phyloP scores from a whole-genome alignment of 92 coral and sea anemone genomes.

The Zoanthus sansibaricus region DNA sequence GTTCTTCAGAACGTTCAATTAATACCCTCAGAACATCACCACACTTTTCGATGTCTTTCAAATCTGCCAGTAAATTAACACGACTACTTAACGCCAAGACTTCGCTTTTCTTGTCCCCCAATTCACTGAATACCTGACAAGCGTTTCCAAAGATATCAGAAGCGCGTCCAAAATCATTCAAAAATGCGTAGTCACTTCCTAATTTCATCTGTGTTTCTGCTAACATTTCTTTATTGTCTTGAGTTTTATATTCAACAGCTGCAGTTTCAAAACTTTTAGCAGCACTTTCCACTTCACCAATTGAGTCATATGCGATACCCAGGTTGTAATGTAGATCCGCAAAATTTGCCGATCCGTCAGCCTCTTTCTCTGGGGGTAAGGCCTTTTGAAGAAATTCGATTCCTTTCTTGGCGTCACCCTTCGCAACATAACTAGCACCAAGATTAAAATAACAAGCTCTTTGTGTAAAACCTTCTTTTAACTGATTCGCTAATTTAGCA shows the following conservation, averaged over 20 bases:
- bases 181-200: constrained; percentile 74
- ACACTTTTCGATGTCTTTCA: constrained; percentile 77
- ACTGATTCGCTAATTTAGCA: constrained; percentile 66
- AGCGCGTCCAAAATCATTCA: constrained; percentile 72
- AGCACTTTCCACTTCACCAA: constrained; percentile 75
- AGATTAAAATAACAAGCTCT: constrained; percentile 97
- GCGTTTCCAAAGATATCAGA: constrained; percentile 77
- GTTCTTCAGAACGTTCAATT: constrained; percentile 79
- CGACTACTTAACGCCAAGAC: constrained; percentile 82
- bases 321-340: constrained; percentile 95
- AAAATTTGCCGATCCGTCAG: constrained; percentile 86
- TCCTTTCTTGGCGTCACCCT: constrained; percentile 86
- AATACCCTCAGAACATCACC: constrained; percentile 74
- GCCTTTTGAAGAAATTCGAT: constrained; percentile 84
- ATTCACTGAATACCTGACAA: constrained; percentile 63
- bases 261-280: constrained; percentile 85
- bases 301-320: constrained; percentile 89
- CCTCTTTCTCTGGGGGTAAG: constrained; percentile 87
- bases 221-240: constrained; percentile 82
- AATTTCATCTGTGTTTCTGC: constrained; percentile 85
- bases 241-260: constrained; percentile 73
- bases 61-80: constrained; percentile 88
- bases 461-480: constrained; percentile 86
- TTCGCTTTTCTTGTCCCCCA: constrained; percentile 77
- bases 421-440: constrained; percentile 97